These are phyloP conservation scores for Ruditapes philippinarum DNA, from an alignment of 1,140 invertebrate species.

Conservation along the genomic window DNA sequence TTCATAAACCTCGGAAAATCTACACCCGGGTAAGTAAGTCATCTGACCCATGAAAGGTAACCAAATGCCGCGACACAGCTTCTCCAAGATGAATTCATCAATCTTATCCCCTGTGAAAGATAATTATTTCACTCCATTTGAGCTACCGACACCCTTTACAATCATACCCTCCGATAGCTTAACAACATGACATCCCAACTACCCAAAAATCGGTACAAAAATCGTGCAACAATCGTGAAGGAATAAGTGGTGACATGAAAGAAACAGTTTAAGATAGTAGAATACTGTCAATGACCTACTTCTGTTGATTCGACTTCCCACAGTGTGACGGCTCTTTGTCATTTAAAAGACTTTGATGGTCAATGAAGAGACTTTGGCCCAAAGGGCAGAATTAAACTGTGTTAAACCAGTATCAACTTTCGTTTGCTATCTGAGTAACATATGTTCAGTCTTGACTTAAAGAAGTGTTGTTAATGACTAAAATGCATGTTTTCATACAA, in stretches of 20 bases:
- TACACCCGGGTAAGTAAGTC: no score
- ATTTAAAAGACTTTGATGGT: neutral
- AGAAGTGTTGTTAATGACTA: no score
- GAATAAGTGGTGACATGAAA: neutral
- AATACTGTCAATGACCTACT: neutral
- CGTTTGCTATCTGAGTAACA: no score
- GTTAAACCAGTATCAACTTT: no score
- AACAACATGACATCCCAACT: neutral
- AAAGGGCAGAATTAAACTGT: no score
- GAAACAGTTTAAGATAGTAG: neutral
- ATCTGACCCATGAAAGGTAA: neutral
- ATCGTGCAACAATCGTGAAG: neutral
- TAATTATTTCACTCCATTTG: slow-evolving; percentile 20
- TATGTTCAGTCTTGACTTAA: no score
- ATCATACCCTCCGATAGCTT: neutral
- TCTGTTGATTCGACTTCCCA: neutral
- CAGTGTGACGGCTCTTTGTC: neutral
- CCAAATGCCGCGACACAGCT: neutral
- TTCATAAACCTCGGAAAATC: no score
- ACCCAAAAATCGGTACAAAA: no score
- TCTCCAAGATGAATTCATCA: slow-evolving; percentile 24
- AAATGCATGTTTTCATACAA: no score
- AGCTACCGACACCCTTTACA: slow-evolving; percentile 2
- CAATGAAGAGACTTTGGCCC: no score
- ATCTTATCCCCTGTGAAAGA: neutral